Evolutionary conservation across 2,888 invertebrate genomes (phyloP).

Genomic region (Campoplex capitator): DNA sequence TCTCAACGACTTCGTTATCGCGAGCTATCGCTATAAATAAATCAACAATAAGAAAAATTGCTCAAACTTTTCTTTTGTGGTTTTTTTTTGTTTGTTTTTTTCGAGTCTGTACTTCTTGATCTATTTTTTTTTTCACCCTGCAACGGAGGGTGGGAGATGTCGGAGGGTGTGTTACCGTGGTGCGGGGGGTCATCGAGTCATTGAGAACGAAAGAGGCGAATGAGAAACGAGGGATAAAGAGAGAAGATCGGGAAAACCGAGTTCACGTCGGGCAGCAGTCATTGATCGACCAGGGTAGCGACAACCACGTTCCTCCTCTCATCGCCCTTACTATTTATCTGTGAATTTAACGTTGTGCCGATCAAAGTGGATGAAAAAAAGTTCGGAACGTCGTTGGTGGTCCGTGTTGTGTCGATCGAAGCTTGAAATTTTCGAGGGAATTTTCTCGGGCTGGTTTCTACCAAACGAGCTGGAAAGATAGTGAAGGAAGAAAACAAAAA

Average conservation of each 20-base stretch:
- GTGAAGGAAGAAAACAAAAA: constrained; percentile 25
- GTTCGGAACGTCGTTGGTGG: neutral
- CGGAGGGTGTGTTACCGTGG: constrained; percentile 1
- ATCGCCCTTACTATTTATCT: neutral
- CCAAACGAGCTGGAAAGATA: neutral
- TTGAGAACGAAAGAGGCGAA: constrained; percentile 14
- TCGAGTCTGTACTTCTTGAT: too few relatives aligned
- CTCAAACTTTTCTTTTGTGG: neutral
- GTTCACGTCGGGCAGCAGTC: constrained; percentile 59
- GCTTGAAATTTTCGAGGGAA: neutral
- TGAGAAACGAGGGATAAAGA: constrained; percentile 34
- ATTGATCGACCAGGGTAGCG: constrained; percentile 63
- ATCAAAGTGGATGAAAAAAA: neutral
- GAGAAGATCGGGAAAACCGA: constrained; percentile 19
- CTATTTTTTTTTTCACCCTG: neutral
- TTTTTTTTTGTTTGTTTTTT: neutral
- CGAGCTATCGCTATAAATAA: constrained; percentile 16
- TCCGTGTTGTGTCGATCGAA: neutral
- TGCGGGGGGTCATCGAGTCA: constrained; percentile 45
- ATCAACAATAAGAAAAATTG: neutral
- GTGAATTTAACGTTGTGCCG: constrained; percentile 10
- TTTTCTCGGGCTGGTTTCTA: neutral
- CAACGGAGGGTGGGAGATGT: neutral
- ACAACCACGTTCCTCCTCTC: constrained; percentile 6
- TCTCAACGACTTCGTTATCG: constrained; percentile 34